These are phyloP conservation scores for Chromis chromis DNA, from an alignment of 2,797 vertebrate genomes.

Conservation along the genomic window DNA sequence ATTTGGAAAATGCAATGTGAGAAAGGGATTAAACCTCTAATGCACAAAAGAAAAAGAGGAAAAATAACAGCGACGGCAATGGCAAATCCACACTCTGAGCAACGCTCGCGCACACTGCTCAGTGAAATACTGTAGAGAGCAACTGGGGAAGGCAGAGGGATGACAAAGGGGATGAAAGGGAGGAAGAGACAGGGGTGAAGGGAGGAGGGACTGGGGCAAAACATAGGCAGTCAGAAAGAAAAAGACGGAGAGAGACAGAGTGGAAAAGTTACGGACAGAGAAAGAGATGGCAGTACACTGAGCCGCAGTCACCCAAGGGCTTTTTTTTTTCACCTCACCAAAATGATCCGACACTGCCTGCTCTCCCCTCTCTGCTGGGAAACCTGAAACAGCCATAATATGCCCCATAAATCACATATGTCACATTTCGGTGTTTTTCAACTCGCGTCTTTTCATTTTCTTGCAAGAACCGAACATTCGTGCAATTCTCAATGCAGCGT, in stretches of 20 bases:
- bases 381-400: slow-evolving; percentile 70
- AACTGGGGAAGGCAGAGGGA: slow-evolving; percentile 34
- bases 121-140: slow-evolving; percentile 61
- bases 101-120: slow-evolving; percentile 48
- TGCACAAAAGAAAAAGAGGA: slow-evolving; percentile 57
- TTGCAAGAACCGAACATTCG: slow-evolving; percentile 46
- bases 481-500: slow-evolving; percentile 32
- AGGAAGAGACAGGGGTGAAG: slow-evolving; percentile 34
- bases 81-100: slow-evolving; percentile 59
- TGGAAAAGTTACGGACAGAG: slow-evolving; percentile 59
- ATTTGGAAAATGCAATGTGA: slow-evolving; percentile 73
- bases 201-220: slow-evolving; percentile 37
- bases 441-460: slow-evolving; percentile 51
- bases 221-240: slow-evolving; percentile 34
- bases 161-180: slow-evolving; percentile 36
- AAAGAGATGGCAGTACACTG: slow-evolving; percentile 47
- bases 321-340: slow-evolving; percentile 37
- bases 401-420: slow-evolving; percentile 74
- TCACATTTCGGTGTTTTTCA: slow-evolving; percentile 70
- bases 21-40: slow-evolving; percentile 75
- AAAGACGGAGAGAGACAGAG: slow-evolving; percentile 53
- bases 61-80: slow-evolving; percentile 59
- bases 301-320: slow-evolving; percentile 60
- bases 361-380: slow-evolving; percentile 53
- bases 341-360: slow-evolving; percentile 66